Evolutionary conservation across 2,888 invertebrate species (phyloP).

Genomic region (Andrena haemorrhoa): DNA sequence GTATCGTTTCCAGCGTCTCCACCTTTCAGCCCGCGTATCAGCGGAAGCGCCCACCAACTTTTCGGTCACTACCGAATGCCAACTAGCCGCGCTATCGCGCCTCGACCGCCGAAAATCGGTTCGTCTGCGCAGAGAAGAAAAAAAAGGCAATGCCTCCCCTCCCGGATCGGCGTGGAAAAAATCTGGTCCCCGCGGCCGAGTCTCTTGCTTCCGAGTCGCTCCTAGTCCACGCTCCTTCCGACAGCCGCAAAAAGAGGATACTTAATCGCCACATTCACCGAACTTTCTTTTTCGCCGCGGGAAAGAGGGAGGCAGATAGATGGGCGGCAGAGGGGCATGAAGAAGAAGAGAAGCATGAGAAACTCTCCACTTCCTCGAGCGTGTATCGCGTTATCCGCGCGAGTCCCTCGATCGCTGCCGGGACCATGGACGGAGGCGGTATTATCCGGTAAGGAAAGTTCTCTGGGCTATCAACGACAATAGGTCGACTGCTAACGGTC

Average conservation of each 20-base stretch:
- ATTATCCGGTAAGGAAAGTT: conserved; percentile 50
- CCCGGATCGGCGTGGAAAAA: background rate
- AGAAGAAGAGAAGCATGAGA: conserved; percentile 28
- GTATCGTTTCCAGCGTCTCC: conserved; percentile 47
- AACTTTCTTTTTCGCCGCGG: conserved; percentile 57
- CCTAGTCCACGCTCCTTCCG: conserved; percentile 11
- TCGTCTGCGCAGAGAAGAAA: too few species aligned
- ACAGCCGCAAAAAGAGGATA: conserved; percentile 35
- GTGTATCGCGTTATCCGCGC: conserved; percentile 44
- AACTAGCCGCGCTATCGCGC: background rate
- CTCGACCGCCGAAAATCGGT: too few species aligned
- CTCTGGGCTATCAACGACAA: conserved; percentile 35
- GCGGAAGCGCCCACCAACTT: conserved; percentile 38
- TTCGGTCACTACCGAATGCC: background rate
- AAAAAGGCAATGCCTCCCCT: too few species aligned
- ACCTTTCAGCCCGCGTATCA: conserved; percentile 61
- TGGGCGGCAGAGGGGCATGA: background rate
- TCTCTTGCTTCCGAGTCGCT: conserved; percentile 8
- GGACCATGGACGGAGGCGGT: conserved; percentile 3
- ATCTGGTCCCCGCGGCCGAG: background rate
- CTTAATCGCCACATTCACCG: conserved; percentile 45
- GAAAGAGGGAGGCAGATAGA: background rate
- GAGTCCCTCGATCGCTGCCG: conserved; percentile 7
- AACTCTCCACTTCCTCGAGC: conserved; percentile 46
- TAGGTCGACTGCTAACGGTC: conserved; percentile 22